Evolutionary conservation across 2,797 vertebrate genomes (phyloP), one percentile per base, ranked within the genome.

Genomic region (Clarias pachynema): DNA sequence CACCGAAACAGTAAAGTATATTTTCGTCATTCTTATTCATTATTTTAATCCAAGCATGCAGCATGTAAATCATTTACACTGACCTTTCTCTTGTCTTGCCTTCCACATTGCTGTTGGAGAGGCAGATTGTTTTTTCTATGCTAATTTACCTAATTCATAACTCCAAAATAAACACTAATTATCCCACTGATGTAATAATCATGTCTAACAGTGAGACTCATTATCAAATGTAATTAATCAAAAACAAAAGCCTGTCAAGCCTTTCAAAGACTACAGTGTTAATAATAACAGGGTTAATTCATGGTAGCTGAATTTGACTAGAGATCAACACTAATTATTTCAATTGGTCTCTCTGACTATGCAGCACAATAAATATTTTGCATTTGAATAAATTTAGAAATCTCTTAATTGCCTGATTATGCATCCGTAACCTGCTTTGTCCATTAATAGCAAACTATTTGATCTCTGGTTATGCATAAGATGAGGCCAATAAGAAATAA

Each of bases 181-280:
- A 92, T 88, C 86, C 87, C 85, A 90, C 84, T 91, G 91, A 89
- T 92, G 89, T 91, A 91, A 89, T 93, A 91, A 93, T 93, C 90
- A 90, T 91, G 92, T 93, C 91, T 85, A 92, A 93, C 91, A 91
- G 90, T 89, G 89, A 93, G 88, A 90, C 91, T 93, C 87, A 91
- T 93, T 92, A 93, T 91, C 89, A 93, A 92, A 92, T 87, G 85
- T 93, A 91, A 93, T 94, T 94, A 94, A 93, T 93, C 89, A 93
- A 92, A 92, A 94, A 89, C 87, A 90, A 89, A 91, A 91, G 89
- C 91, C 87, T 92, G 92, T 93, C 92, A 93, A 90, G 92, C 82
- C 87, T 88, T 91, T 91, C 56, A 83, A 88, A 29, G 78, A 89
- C 91, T 91, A 91, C 91, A 84, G 90, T 87, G 87, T 89, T 91